Conservation (phyloP, 2,888 invertebrate species). For the Tiliacea aurago region DNA sequence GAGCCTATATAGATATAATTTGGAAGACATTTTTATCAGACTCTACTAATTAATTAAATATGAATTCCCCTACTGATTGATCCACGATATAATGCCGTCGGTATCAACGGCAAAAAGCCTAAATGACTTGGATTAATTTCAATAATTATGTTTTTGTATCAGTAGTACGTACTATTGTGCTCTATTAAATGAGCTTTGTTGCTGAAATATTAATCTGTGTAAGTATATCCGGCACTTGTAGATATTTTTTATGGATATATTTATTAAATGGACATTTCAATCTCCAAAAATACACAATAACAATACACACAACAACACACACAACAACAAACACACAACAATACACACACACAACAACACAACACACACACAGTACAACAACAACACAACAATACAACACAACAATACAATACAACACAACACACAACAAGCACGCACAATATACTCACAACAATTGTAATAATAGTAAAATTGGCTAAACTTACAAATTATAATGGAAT, state of each 20-base stretch:
- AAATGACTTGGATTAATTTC: conserved; percentile 55
- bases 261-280: background rate
- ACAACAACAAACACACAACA: too few relatives aligned
- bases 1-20: background rate
- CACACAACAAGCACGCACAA: too few relatives aligned
- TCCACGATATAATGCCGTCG: conserved; percentile 21
- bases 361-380: too few relatives aligned
- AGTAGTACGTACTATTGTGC: conserved; percentile 15
- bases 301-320: too few relatives aligned
- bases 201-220: conserved; percentile 42
- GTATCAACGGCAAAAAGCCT: conserved; percentile 25
- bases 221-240: background rate
- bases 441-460: background rate
- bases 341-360: too few relatives aligned
- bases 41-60: conserved; percentile 19
- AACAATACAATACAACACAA: too few relatives aligned
- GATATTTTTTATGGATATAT: background rate
- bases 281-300: background rate
- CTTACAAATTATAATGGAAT: background rate
- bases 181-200: conserved; percentile 35
- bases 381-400: too few relatives aligned
- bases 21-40: background rate
- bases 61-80: conserved; percentile 29
- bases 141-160: conserved; percentile 34
- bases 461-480: background rate